These are phyloP conservation scores for Percopsis transmontana DNA, from an alignment of 2,113 vertebrate species.

Conservation along the genomic window DNA sequence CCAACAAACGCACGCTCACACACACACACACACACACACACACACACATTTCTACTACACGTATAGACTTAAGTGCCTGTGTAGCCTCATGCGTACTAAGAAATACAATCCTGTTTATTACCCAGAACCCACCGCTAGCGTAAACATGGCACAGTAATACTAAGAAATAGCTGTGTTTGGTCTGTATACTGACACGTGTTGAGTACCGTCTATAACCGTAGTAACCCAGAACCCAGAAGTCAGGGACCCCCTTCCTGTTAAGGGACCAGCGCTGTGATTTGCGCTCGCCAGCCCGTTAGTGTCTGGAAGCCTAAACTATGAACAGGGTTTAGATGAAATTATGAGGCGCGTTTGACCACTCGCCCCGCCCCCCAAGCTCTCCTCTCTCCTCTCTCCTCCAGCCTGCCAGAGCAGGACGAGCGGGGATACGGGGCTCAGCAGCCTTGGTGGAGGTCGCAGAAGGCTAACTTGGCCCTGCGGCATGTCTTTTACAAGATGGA, in stretches of 20 bases:
- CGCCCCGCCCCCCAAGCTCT: neutral
- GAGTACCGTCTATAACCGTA: neutral
- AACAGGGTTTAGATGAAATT: no score
- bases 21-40: neutral
- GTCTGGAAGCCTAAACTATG: no score
- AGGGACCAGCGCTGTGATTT: no score
- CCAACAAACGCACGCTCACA: neutral
- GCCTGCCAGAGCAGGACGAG: neutral
- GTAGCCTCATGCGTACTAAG: conserved; percentile 20
- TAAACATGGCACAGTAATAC: conserved; percentile 39
- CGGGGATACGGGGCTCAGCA: neutral
- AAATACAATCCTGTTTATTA: neutral
- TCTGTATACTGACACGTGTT: conserved; percentile 4
- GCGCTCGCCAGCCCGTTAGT: no score
- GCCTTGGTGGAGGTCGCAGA: conserved; percentile 57
- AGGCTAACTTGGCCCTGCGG: conserved; percentile 42
- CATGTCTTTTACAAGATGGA: conserved; percentile 31
- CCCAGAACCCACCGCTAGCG: neutral
- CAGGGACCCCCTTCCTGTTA: no score
- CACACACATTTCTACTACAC: neutral
- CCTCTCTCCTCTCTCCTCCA: neutral
- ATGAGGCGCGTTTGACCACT: no score
- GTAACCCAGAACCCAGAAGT: neutral
- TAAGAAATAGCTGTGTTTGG: conserved; percentile 29
- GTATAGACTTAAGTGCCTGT: conserved; percentile 7